These are phyloP conservation scores for Schizaphis graminum DNA, from an alignment of 2,888 invertebrate species.

Conservation along the genomic window DNA sequence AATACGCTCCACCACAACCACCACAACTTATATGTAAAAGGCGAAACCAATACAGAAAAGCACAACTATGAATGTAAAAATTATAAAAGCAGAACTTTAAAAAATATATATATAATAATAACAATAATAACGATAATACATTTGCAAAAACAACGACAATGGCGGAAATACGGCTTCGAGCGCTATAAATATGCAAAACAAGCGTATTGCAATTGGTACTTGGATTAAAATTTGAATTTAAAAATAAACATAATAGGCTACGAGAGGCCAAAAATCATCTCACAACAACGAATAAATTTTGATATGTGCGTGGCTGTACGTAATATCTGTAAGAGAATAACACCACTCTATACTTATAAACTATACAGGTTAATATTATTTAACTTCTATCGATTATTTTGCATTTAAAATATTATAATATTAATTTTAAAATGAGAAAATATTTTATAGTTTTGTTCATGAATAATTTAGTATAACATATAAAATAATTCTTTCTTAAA, in stretches of 20 bases:
- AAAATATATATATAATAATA: not conserved
- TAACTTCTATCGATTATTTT: not conserved
- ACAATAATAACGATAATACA: constrained; percentile 1
- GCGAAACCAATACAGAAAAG: not conserved
- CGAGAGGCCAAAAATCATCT: not conserved
- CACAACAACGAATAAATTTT: not conserved
- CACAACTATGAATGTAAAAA: not conserved
- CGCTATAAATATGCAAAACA: constrained; percentile 10
- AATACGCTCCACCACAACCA: not conserved
- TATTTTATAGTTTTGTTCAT: not conserved
- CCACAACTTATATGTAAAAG: not conserved
- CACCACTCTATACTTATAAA: not conserved
- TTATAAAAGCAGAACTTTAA: not conserved
- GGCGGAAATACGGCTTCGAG: not conserved
- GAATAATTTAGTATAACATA: not conserved
- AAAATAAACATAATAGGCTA: constrained; percentile 3
- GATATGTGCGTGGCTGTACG: not conserved
- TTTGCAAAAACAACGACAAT: not conserved
- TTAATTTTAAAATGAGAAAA: not conserved
- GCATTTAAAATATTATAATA: not conserved
- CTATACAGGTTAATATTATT: not conserved
- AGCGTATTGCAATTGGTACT: not conserved
- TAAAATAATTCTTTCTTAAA: not conserved
- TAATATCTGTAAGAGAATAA: not conserved
- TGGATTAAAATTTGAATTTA: constrained; percentile 4